Evolutionary conservation across 2,113 vertebrate genomes (phyloP), one percentile per base, ranked within the genome.

Genomic region (Trogon surrucura): DNA sequence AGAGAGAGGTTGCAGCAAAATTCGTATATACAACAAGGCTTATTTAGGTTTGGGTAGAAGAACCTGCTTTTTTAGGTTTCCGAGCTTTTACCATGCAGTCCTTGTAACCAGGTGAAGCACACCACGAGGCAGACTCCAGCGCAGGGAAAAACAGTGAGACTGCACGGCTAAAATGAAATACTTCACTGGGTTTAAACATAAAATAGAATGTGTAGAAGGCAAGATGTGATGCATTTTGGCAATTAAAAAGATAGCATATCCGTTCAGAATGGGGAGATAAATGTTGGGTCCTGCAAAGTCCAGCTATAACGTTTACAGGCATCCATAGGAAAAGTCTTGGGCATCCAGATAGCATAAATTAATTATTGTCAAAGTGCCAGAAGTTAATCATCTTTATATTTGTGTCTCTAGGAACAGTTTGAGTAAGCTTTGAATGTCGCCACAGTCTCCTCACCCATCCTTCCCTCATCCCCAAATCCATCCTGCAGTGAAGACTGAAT

Each of bases 71-170:
- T 72, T 48, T 6, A 2, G 17, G 9, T 53, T 90, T 23, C 29
- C 29, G 11, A 11, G 51, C 29, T 81, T 27, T 32, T 73, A 6
- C 10, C 85, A 62, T 79, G 17, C 27, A 18, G 4, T 2, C 18
- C 12, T 47, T 22, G 25, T 20, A 4, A 22, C 18, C 3, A 2
- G 5, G n/a, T 38, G 12, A 75, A 19, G 26, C 11, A 5, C 3
- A 2, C 25, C 3, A 1, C 9, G 6, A 73, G 7, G 21, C 2
- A 12, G 27, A 21, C 8, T 23, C 13, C 15, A 7, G 34, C 1
- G 22, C 4, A 25, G 45, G n/a, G 70, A 3, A 45, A 50, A 20
- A 2, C 22, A 47, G 2, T 2, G 32, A 36, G 48, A 30, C 5
- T 15, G 11, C 7, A 44, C 78, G 70, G 51, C 11, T 61, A 6